Evolutionary conservation across 2,888 invertebrate species (phyloP).

Genomic region (Xylocampa areola): DNA sequence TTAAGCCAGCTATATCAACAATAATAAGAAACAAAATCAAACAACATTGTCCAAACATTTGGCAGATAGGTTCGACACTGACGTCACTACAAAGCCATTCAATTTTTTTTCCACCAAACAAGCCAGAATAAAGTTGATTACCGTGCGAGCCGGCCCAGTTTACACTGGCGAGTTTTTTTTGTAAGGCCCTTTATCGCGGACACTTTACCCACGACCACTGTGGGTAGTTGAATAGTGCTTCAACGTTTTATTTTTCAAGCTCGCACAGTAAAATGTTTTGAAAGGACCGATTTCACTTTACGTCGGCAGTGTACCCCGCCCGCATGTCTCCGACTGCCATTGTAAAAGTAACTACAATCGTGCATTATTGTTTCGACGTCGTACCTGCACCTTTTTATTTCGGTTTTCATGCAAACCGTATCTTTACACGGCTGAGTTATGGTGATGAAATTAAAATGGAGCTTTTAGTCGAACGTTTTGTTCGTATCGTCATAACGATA

Average conservation of each 20-base stretch:
- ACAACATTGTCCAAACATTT: constrained; percentile 8
- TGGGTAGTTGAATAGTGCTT: constrained; percentile 79
- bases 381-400: constrained; percentile 83
- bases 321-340: constrained; percentile 82
- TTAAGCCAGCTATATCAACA: background rate
- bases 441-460: constrained; percentile 85
- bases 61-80: constrained; percentile 25
- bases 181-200: constrained; percentile 71
- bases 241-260: constrained; percentile 83
- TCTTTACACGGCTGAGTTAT: constrained; percentile 83
- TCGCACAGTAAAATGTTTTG: constrained; percentile 86
- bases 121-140: constrained; percentile 62
- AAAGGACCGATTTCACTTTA: constrained; percentile 88
- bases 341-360: constrained; percentile 87
- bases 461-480: constrained; percentile 78
- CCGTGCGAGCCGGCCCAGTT: constrained; percentile 58
- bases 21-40: constrained; percentile 14
- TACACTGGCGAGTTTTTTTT: constrained; percentile 65
- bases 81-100: constrained; percentile 48
- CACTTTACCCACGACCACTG: constrained; percentile 71
- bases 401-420: constrained; percentile 81
- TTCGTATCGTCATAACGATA: constrained; percentile 59
- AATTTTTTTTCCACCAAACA: constrained; percentile 54
- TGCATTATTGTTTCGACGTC: constrained; percentile 86
- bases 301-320: constrained; percentile 73